These are phyloP conservation scores for Amphipoea lucens DNA, from an alignment of 2,888 invertebrate genomes.

Conservation along the genomic window DNA sequence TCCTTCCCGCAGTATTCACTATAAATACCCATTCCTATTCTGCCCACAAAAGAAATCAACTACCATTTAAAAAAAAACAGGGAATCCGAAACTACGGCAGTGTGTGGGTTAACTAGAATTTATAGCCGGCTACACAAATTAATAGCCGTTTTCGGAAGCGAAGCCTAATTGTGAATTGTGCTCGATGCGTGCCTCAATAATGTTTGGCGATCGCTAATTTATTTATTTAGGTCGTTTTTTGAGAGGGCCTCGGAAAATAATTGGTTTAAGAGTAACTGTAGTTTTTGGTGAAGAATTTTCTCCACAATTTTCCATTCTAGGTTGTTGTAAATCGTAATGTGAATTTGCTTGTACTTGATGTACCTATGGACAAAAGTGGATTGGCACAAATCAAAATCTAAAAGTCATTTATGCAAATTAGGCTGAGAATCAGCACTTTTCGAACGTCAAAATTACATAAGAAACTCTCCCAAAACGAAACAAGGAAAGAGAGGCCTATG, in stretches of 20 bases:
- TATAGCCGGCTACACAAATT: conserved; percentile 69
- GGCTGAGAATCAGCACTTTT: too few species aligned
- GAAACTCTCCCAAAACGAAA: not conserved
- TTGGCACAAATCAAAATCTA: not conserved
- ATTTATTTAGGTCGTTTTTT: conserved; percentile 41
- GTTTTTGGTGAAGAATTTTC: not conserved
- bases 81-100: conserved; percentile 52
- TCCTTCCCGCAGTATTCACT: conserved; percentile 8
- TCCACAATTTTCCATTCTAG: not conserved
- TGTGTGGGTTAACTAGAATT: conserved; percentile 71
- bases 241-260: not conserved
- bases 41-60: conserved; percentile 55
- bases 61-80: conserved; percentile 61
- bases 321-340: not conserved
- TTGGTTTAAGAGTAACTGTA: not conserved
- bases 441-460: not conserved
- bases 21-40: conserved; percentile 59
- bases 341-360: not conserved
- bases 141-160: conserved; percentile 66
- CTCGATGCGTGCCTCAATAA: conserved; percentile 60
- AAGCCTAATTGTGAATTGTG: conserved; percentile 68
- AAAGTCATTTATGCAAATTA: not conserved
- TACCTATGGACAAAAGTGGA: not conserved
- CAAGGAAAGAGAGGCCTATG: not conserved
- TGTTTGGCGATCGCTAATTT: conserved; percentile 28